Base-by-base conservation (phyloP, 35 echinoderm and acorn worm genomes). In the Apostichopus parvimensis region DNA sequence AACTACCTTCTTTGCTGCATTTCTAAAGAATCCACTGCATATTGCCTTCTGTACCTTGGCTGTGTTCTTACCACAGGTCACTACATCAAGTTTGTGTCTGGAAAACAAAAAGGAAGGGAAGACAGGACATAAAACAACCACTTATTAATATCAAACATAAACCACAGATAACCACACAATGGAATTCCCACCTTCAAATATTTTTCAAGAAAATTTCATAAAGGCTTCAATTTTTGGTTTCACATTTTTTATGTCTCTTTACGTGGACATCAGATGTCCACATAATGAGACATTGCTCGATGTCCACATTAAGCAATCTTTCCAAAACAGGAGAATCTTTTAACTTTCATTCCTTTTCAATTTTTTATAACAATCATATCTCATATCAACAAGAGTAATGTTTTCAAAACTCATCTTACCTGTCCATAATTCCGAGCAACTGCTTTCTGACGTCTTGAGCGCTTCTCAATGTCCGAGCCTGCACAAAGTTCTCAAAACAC, bases 401-500 rank as follows among this genome's bases (percentile, higher is more conserved):
- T 45, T 45, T 45, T 45, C 0, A 45, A 68, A 75, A 84, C 62
- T 20, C 77, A 4, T 54, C 73, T 58, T 57, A 99, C 97, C 97
- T 95, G 87, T 99, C 97, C 97, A 99, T 99, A 14, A 99, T 99
- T 7, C 97, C 97, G 4, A 99, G 92, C 55, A 99, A 80, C 77
- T 99, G 97, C 78, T 99, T 99, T 71, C 97, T 89, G 54, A 99
- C 97, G 78, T 99, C 97, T 91, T 99, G 97, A 18, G 97, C 95
- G 78, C 97, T 70, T 21, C 97, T 88, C 20, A 99, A 86, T 15
- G 97, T 99, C 55, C 97, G 86, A 14, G 97, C 97, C 80, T 99
- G 97, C 23, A 99, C 97, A 96, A 99, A 96, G 66, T 96, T 99
- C 88, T 96, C 94, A 94, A 99, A 96, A 90, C 97, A 96, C 97